phyloP scores from a whole-genome alignment of 2,888 invertebrate genomes.

The Rhyacophila evoluta region DNA sequence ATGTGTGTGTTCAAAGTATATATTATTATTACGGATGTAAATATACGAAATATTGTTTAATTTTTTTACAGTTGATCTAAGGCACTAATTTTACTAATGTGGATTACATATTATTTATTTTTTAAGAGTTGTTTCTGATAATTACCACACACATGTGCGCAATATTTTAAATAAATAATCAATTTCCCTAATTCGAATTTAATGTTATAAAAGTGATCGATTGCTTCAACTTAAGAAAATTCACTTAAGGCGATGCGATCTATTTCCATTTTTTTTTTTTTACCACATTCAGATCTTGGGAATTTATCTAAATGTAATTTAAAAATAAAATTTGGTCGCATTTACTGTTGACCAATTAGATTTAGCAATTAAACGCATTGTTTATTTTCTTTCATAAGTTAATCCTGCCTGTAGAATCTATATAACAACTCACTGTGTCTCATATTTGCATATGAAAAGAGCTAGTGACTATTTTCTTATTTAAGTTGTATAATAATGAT shows the following conservation, averaged over 20 bases:
- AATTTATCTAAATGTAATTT: not conserved
- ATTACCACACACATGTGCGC: constrained; percentile 39
- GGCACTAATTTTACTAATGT: constrained; percentile 50
- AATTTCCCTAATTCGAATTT: not conserved
- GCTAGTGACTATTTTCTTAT: not conserved
- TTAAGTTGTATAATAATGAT: not conserved
- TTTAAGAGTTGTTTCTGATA: constrained; percentile 45
- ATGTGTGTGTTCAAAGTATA: constrained; percentile 32
- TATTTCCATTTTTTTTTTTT: not conserved
- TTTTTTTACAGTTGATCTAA: constrained; percentile 51
- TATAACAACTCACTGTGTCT: not conserved
- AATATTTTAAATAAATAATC: constrained; percentile 32
- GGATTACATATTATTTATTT: constrained; percentile 49
- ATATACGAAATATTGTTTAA: constrained; percentile 36
- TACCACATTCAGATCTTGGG: not conserved
- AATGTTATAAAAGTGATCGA: not conserved
- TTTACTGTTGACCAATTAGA: not conserved
- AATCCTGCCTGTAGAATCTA: not conserved
- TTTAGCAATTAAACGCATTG: not conserved
- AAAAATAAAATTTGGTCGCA: not conserved
- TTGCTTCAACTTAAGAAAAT: not conserved
- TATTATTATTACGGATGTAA: constrained; percentile 1
- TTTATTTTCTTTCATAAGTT: not conserved
- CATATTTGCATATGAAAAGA: no score
- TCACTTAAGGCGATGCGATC: constrained; percentile 27